These are phyloP conservation scores for Cyclophora albipunctata DNA, from an alignment of 2,888 invertebrate genomes.

Conservation along the genomic window DNA sequence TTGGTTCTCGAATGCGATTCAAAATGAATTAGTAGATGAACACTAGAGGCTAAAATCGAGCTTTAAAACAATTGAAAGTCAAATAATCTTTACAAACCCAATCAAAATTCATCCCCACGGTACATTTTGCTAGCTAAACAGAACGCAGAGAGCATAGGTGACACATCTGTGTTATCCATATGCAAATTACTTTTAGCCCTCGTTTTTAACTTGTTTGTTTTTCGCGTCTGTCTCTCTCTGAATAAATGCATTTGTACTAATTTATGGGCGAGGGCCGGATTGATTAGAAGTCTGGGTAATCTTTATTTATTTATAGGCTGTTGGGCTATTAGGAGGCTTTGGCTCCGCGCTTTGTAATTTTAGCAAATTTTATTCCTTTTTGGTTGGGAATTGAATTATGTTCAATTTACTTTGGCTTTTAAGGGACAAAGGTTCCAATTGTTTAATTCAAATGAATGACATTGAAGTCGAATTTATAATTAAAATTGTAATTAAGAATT, in stretches of 20 bases:
- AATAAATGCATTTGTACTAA: constrained; percentile 28
- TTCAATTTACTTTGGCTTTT: not conserved
- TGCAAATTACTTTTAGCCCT: constrained; percentile 64
- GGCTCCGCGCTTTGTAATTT: too few relatives aligned
- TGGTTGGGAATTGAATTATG: not conserved
- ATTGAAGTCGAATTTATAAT: too few relatives aligned
- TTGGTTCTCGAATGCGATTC: too few relatives aligned
- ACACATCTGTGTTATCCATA: constrained; percentile 64
- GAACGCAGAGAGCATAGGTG: constrained; percentile 12
- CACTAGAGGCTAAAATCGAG: too few relatives aligned
- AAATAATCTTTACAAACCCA: not conserved
- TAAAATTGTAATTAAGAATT: too few relatives aligned
- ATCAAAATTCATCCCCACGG: constrained; percentile 7
- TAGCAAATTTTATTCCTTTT: too few relatives aligned
- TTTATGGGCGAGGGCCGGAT: constrained; percentile 28
- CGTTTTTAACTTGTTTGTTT: constrained; percentile 67
- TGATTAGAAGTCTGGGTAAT: constrained; percentile 22
- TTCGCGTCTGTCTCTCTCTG: constrained; percentile 47
- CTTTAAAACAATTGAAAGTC: not conserved
- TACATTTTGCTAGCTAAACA: constrained; percentile 25
- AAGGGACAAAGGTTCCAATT: too few relatives aligned
- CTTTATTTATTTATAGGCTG: constrained; percentile 20
- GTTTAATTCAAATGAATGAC: too few relatives aligned
- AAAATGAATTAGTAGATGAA: too few relatives aligned
- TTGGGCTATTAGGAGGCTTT: not conserved